A percentile compares a stretch with the other conserved stretches of the same genome.
Evolutionary conservation across 2,797 vertebrate species (phyloP).

Genomic region (Galagoides demidoff): DNA sequence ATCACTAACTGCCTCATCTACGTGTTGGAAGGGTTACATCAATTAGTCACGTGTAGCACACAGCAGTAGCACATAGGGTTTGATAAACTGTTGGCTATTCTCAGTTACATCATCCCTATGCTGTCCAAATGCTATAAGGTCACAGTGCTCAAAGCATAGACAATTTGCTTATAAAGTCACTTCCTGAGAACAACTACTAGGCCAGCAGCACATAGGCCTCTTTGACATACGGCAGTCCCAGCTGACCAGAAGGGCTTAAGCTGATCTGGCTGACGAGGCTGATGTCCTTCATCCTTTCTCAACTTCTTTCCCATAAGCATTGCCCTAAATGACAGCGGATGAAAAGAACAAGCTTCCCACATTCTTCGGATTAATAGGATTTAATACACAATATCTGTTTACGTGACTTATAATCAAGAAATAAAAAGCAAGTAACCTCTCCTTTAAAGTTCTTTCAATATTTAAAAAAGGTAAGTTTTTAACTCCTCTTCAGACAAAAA

Average conservation of each 20-base stretch:
- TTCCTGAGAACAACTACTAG: not conserved
- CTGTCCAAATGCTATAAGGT: not conserved
- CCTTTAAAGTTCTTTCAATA: constrained; percentile 3
- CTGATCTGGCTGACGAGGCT: not conserved
- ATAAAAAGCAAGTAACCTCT: not conserved
- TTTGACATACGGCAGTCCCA: not conserved
- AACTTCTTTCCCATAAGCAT: not conserved
- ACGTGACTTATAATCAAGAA: not conserved
- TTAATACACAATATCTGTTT: not conserved
- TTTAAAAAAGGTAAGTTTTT: not conserved
- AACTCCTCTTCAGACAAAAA: not conserved
- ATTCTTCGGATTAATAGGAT: not conserved
- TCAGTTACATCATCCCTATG: not conserved
- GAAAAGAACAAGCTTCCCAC: not conserved
- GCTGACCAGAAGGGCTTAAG: not conserved
- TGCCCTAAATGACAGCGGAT: not conserved
- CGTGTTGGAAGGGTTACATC: no score
- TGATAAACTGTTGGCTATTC: not conserved
- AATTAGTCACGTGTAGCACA: not conserved
- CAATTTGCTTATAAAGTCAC: not conserved
- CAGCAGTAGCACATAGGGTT: not conserved
- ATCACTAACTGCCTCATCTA: not conserved
- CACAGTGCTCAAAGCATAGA: not conserved
- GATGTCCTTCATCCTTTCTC: not conserved
- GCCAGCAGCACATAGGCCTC: not conserved